Evolutionary conservation across 2,888 invertebrate species (phyloP).

Genomic region (Beris chalybata): DNA sequence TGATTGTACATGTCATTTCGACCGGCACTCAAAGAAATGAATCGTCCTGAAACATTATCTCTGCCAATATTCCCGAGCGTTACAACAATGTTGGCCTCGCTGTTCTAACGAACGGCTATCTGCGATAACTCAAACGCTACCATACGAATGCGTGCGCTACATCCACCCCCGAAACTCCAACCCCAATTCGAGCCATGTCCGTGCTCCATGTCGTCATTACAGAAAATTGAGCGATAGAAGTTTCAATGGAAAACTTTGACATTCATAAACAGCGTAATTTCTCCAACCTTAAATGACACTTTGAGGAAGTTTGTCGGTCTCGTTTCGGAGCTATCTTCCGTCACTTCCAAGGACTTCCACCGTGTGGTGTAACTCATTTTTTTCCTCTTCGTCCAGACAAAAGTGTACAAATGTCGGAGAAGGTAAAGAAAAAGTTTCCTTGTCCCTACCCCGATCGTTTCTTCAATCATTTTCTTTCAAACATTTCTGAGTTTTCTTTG

Average conservation of each 20-base stretch:
- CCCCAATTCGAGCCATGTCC: not conserved
- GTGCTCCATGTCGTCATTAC: slow-evolving; percentile 10
- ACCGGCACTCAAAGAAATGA: too few relatives aligned
- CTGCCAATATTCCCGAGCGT: too few relatives aligned
- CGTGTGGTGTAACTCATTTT: slow-evolving; percentile 28
- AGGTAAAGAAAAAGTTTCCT: slow-evolving; percentile 25
- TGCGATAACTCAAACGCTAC: too few relatives aligned
- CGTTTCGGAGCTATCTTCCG: slow-evolving; percentile 11
- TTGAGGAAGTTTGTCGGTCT: slow-evolving; percentile 25
- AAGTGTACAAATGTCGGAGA: slow-evolving; percentile 23
- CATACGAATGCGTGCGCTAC: too few relatives aligned
- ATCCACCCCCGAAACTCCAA: too few relatives aligned
- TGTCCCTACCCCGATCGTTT: slow-evolving; percentile 22
- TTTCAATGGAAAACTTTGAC: slow-evolving; percentile 33
- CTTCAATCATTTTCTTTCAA: slow-evolving; percentile 9
- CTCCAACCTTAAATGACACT: slow-evolving; percentile 38
- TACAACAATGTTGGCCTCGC: too few relatives aligned
- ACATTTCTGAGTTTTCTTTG: slow-evolving; percentile 16
- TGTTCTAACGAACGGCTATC: too few relatives aligned
- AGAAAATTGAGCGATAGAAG: slow-evolving; percentile 27
- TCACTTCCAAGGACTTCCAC: not conserved
- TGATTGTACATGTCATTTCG: slow-evolving; percentile 27
- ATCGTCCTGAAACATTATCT: too few relatives aligned
- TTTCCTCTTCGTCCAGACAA: slow-evolving; percentile 12
- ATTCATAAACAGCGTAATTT: slow-evolving; percentile 38